Evolutionary conservation across 2,113 vertebrate species (phyloP).

Genomic region (Crotalus helleri): DNA sequence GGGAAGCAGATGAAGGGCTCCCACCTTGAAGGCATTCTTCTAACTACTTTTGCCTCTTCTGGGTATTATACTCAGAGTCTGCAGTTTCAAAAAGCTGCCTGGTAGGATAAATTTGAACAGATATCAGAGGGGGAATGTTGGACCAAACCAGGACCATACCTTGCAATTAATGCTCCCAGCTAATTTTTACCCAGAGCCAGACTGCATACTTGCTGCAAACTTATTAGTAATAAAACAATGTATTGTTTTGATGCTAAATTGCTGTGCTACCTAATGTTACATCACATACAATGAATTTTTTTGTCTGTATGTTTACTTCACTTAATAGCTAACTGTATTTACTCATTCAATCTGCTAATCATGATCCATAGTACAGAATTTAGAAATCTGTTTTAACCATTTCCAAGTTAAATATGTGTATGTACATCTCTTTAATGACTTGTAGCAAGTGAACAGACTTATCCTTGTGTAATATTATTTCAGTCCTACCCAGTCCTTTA

Average conservation of each 20-base stretch:
- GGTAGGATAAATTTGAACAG: background rate
- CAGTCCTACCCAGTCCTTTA: background rate
- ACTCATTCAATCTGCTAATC: background rate
- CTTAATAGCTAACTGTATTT: background rate
- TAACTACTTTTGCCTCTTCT: background rate
- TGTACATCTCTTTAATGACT: background rate
- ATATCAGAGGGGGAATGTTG: background rate
- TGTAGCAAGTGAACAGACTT: background rate
- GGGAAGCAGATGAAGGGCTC: background rate
- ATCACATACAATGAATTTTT: background rate
- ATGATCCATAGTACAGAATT: background rate
- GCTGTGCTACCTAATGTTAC: background rate
- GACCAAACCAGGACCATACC: background rate
- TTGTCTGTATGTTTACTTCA: background rate
- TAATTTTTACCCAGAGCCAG: background rate
- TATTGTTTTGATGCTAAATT: background rate
- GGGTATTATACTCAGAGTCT: background rate
- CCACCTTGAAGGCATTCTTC: background rate
- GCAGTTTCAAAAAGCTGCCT: background rate
- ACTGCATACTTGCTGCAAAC: background rate
- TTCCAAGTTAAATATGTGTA: background rate
- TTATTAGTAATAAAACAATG: background rate
- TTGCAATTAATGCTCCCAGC: background rate
- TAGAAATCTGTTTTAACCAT: background rate
- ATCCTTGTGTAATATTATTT: background rate